Evolutionary conservation across 2,888 invertebrate genomes (phyloP).

Genomic region (Lasius platythorax): DNA sequence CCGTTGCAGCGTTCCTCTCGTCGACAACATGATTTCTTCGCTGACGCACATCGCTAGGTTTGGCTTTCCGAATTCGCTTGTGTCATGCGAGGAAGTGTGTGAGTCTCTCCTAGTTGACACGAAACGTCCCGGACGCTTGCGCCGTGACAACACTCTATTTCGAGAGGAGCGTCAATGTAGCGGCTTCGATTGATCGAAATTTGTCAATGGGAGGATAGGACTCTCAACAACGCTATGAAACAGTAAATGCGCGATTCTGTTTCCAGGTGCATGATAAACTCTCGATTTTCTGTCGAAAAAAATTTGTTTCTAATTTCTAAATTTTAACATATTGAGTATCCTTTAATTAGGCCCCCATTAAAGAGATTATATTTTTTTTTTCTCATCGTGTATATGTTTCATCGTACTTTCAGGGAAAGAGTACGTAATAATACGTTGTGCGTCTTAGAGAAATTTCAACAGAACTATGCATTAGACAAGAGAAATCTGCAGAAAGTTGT

Average conservation of each 20-base stretch:
- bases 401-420: not conserved
- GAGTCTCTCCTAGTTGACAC: slow-evolving; percentile 19
- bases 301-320: not conserved
- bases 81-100: slow-evolving; percentile 1
- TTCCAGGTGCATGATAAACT: slow-evolving; percentile 7
- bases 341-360: not conserved
- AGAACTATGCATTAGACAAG: not conserved
- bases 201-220: slow-evolving; percentile 10
- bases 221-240: not conserved
- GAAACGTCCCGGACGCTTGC: slow-evolving; percentile 33
- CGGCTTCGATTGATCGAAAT: slow-evolving; percentile 36
- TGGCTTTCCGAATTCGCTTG: slow-evolving; percentile 15
- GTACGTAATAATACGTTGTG: not conserved
- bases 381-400: not conserved
- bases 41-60: slow-evolving; percentile 14
- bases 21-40: slow-evolving; percentile 21
- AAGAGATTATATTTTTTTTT: not conserved
- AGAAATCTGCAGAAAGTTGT: slow-evolving; percentile 4
- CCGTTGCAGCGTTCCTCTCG: slow-evolving; percentile 12
- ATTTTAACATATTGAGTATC: not conserved
- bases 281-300: not conserved
- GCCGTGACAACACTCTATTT: slow-evolving; percentile 13
- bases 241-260: not conserved
- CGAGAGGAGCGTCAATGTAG: not conserved
- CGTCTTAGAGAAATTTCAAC: not conserved